Percentiles rank a stretch among this genome's conserved stretches.
These are phyloP conservation scores for Bradypodion pumilum DNA, from an alignment of 2,797 vertebrate genomes.

Conservation along the genomic window DNA sequence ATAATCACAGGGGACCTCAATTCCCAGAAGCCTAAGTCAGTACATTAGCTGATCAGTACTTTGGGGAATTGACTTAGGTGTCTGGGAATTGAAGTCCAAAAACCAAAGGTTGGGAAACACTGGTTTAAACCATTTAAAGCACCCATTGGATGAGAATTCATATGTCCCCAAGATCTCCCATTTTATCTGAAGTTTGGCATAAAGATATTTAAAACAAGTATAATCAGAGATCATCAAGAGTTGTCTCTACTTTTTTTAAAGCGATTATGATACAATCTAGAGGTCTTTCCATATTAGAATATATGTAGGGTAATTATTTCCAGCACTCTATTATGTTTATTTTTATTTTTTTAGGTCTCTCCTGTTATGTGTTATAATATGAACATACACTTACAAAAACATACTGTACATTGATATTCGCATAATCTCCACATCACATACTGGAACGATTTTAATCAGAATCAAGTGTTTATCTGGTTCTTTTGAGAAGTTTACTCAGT, in stretches of 20 bases:
- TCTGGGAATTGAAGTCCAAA: too few relatives aligned
- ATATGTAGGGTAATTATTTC: neutral
- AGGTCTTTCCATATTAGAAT: neutral
- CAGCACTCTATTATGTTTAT: neutral
- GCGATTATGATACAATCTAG: neutral
- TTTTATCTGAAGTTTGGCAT: neutral
- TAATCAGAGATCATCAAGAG: neutral
- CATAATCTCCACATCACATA: neutral
- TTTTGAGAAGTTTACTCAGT: conserved; percentile 42
- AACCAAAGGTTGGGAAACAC: too few relatives aligned
- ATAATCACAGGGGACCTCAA: too few relatives aligned
- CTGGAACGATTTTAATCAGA: conserved; percentile 38
- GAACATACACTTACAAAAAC: neutral
- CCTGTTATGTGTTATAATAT: neutral
- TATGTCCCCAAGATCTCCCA: neutral
- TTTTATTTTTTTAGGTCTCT: neutral
- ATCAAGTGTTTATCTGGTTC: conserved; percentile 44
- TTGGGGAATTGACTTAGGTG: too few relatives aligned
- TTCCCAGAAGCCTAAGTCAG: too few relatives aligned
- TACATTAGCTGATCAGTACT: too few relatives aligned
- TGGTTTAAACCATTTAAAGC: neutral
- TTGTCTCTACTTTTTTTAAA: neutral
- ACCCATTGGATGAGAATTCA: neutral
- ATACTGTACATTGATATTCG: neutral
- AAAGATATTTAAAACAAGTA: neutral